Percentiles rank a stretch among this genome's conserved stretches.
Conservation (phyloP, 2,888 invertebrate species). For the Megaustenia siamemsis region DNA sequence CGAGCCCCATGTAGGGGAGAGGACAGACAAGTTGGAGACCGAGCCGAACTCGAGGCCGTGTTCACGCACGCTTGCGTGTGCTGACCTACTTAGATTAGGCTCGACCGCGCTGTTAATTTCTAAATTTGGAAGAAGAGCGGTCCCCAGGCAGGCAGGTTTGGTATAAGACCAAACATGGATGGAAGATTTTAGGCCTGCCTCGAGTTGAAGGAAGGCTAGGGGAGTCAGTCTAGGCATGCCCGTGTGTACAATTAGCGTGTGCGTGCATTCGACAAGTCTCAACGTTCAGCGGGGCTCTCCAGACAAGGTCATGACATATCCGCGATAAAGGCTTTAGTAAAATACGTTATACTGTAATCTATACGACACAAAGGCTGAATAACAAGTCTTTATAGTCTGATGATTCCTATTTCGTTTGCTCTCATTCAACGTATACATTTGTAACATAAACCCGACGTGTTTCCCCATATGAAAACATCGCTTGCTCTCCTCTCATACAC, state of each 20-base stretch:
- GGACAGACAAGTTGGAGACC: background rate
- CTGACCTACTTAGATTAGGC: slow-evolving; percentile 51
- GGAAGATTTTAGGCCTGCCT: slow-evolving; percentile 38
- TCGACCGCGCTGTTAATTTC: slow-evolving; percentile 38
- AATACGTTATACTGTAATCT: background rate
- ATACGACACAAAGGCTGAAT: background rate
- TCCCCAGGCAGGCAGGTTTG: slow-evolving; percentile 21
- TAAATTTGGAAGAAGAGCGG: slow-evolving; percentile 46
- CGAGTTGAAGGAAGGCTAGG: background rate
- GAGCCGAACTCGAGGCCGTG: slow-evolving; percentile 20
- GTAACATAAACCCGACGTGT: too few species aligned
- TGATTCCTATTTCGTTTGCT: too few species aligned
- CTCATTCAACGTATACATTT: too few species aligned
- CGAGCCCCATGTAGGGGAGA: background rate
- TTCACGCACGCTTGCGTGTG: slow-evolving; percentile 51
- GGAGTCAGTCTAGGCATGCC: slow-evolving; percentile 34
- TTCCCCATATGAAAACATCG: too few species aligned
- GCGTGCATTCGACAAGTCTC: slow-evolving; percentile 23
- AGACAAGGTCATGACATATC: slow-evolving; percentile 5
- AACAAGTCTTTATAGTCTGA: background rate
- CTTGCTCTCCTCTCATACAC: too few species aligned
- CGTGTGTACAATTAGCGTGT: slow-evolving; percentile 29
- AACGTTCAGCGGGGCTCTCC: slow-evolving; percentile 27
- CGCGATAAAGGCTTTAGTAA: background rate
- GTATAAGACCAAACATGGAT: slow-evolving; percentile 34